These are phyloP conservation scores for Phoronis australis DNA, from an alignment of 2,888 invertebrate genomes.

Conservation along the genomic window DNA sequence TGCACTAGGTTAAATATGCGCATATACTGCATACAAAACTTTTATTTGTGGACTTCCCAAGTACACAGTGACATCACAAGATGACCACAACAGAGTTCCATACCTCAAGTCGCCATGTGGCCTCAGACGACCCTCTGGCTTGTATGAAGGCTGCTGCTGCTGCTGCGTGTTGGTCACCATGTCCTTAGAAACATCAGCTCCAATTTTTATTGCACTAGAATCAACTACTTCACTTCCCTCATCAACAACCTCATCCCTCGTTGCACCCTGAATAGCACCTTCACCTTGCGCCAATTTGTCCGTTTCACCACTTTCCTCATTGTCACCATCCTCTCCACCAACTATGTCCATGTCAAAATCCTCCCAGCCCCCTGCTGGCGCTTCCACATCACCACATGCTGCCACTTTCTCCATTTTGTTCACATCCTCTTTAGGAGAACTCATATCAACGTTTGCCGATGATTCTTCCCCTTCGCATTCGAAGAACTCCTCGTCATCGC, in stretches of 20 bases:
- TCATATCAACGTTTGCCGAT: conserved; percentile 13
- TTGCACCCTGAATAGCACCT: background rate
- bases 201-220: background rate
- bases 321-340: conserved; percentile 3
- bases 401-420: conserved; percentile 4
- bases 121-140: conserved; percentile 66
- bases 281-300: background rate
- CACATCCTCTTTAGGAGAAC: conserved; percentile 6
- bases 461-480: conserved; percentile 37
- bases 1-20: no score
- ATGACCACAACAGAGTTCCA: no score
- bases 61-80: no score
- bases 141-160: no score
- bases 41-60: no score
- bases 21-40: no score
- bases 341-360: conserved; percentile 11
- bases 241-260: conserved; percentile 11
- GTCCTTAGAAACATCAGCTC: background rate
- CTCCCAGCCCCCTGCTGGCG: conserved; percentile 4
- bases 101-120: conserved; percentile 65
- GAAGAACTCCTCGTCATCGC: conserved; percentile 45
- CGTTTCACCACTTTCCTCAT: conserved; percentile 6
- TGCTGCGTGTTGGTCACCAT: no score
- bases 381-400: no score
- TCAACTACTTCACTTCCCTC: conserved; percentile 9